Percentiles rank a stretch among this genome's conserved stretches.
Evolutionary conservation across 2,888 invertebrate species (phyloP).

Genomic region (Dendrolimus houi): DNA sequence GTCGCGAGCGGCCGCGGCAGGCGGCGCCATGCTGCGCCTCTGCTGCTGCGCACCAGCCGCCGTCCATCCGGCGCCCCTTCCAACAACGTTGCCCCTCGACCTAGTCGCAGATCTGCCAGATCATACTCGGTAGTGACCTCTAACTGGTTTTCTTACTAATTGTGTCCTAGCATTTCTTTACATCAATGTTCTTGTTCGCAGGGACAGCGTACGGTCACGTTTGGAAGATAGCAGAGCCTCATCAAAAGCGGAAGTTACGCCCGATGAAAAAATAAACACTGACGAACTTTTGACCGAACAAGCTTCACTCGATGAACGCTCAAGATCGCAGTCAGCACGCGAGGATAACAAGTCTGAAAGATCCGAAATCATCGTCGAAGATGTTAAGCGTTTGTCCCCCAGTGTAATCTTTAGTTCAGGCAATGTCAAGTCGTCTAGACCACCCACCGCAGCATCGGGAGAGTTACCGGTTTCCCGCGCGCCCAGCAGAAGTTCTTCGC

Average conservation of each 20-base stretch:
- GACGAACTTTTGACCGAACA: background rate
- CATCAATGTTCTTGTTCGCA: slow-evolving; percentile 1
- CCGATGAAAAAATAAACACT: background rate
- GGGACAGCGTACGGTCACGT: slow-evolving; percentile 13
- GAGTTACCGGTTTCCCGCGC: background rate
- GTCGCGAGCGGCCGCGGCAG: slow-evolving; percentile 59
- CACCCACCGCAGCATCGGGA: background rate
- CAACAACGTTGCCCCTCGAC: slow-evolving; percentile 42
- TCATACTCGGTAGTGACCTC: slow-evolving; percentile 50
- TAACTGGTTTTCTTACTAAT: background rate
- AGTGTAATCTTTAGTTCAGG: background rate
- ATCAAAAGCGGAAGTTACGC: background rate
- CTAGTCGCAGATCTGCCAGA: slow-evolving; percentile 61
- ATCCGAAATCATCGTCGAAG: background rate
- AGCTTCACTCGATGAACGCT: background rate
- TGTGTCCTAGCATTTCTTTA: too few relatives aligned
- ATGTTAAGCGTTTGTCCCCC: background rate
- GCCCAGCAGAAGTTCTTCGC: background rate
- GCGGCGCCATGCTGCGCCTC: slow-evolving; percentile 54
- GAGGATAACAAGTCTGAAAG: background rate
- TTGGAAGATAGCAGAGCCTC: background rate
- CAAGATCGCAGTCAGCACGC: background rate
- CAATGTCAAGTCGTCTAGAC: background rate
- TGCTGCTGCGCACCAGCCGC: slow-evolving; percentile 42
- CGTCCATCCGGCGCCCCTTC: slow-evolving; percentile 29